Base-by-base conservation (phyloP, 2,113 vertebrate species). In the Thamnophis sirtalis region DNA sequence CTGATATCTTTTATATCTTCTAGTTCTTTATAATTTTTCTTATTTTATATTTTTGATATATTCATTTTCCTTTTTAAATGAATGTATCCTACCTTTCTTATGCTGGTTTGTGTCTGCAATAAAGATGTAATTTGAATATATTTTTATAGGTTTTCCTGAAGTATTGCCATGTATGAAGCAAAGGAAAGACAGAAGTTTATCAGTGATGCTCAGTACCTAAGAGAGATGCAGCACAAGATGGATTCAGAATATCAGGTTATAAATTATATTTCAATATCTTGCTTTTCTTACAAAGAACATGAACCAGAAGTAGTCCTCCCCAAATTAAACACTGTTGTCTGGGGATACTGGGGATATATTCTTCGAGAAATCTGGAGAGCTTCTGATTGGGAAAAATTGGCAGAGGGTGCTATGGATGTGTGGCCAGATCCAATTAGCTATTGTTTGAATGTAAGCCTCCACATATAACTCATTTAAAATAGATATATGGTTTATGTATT, bases 161-260 rank as follows among this genome's bases (percentile, higher is more conserved):
- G 89, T 91, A 89, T 89, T 94, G 95, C 86, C 95, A 95, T 97
- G 94, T 94, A 90, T 0, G 93, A 95, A 92, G 95, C 93, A 43
- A 91, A 86, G 90, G 95, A 95, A 88, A 93, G 94, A 89, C 92
- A 95, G 91, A 96, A 94, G 54, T 91, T 97, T 0, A 13, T 96
- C 94, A 96, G 89, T 6, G 94, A 93, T 33, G 90, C 91, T 68
- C 93, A 94, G 5, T 93, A 95, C 54, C 95, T 94, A 86, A 95
- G 90, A 58, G 85, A 96, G 86, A 94, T 95, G 90, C 96, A 96
- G 33, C 90, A 92, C 68, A 96, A 96, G 89, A 92, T 54, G 93
- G 96, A 96, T 63, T 93, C 95, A 53, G 96, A 96, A 5, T 94
- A 97, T 92, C 95, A 96, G 97, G 96, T 95, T 96, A 48, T 17